A percentile compares a stretch with the other conserved stretches of the same genome.
These are phyloP conservation scores for Ophioninae sp. DNA, from an alignment of 2,888 invertebrate species.

Conservation along the genomic window DNA sequence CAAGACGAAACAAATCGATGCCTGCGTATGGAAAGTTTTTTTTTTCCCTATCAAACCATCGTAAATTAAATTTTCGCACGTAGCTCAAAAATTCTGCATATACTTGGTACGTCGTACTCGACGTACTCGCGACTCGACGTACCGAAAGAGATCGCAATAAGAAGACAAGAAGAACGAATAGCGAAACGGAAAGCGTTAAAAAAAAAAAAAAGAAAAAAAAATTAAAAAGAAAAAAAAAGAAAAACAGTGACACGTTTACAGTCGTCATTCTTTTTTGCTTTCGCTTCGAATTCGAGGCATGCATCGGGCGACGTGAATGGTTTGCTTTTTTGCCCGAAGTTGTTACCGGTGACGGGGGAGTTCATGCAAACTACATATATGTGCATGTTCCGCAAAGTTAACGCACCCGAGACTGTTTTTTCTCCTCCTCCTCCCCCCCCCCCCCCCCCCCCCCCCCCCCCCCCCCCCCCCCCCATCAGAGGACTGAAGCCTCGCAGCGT, in stretches of 20 bases:
- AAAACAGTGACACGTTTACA: conserved; percentile 2
- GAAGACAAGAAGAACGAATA: not conserved
- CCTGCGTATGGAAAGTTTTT: conserved; percentile 12
- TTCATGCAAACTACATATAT: not conserved
- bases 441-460: too few relatives aligned
- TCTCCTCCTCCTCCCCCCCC: too few relatives aligned
- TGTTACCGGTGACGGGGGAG: not conserved
- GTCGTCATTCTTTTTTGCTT: conserved; percentile 21
- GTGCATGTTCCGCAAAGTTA: conserved; percentile 13
- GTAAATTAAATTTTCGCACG: conserved; percentile 35
- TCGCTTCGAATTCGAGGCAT: conserved; percentile 1
- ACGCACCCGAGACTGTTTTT: conserved; percentile 26
- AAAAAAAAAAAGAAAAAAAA: not conserved
- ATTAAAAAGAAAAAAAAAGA: not conserved
- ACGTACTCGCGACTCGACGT: not conserved
- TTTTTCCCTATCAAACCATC: conserved; percentile 2
- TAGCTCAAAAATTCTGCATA: not conserved
- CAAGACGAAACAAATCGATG: not conserved
- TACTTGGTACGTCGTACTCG: not conserved
- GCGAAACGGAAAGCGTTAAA: not conserved
- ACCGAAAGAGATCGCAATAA: not conserved
- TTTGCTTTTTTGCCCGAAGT: conserved; percentile 20
- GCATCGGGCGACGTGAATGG: conserved; percentile 2
- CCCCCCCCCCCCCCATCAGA: not conserved
- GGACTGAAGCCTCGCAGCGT: not conserved